These are phyloP conservation scores for Lochmaea capreae DNA, from an alignment of 2,888 invertebrate genomes.

Conservation along the genomic window DNA sequence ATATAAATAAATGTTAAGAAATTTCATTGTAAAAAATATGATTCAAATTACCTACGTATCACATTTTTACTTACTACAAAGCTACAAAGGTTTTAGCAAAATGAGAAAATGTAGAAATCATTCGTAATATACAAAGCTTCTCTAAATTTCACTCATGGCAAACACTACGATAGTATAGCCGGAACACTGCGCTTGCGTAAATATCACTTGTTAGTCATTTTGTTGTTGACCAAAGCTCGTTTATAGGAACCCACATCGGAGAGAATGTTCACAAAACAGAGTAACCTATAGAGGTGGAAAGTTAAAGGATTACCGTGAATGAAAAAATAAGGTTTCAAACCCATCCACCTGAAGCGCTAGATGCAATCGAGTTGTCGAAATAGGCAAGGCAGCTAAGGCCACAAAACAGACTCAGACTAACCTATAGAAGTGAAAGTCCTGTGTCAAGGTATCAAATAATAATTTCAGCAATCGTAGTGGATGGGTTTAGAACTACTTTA, in stretches of 20 bases:
- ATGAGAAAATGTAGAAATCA: constrained; percentile 55
- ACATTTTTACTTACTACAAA: constrained; percentile 62
- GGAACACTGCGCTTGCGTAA: constrained; percentile 43
- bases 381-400: too few species aligned
- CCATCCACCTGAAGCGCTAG: too few species aligned
- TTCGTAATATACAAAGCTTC: constrained; percentile 57
- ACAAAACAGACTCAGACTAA: too few species aligned
- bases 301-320: not conserved
- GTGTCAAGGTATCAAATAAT: too few species aligned
- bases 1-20: constrained; percentile 49
- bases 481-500: too few species aligned
- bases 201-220: constrained; percentile 47
- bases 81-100: constrained; percentile 59
- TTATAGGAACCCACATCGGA: constrained; percentile 37
- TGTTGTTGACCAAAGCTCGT: constrained; percentile 43
- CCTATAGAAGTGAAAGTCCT: too few species aligned
- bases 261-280: constrained; percentile 1
- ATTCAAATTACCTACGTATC: constrained; percentile 54
- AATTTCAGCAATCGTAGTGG: too few species aligned
- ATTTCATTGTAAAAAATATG: constrained; percentile 50
- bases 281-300: not conserved
- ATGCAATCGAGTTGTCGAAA: too few species aligned
- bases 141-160: constrained; percentile 56
- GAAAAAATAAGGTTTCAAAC: too few species aligned
- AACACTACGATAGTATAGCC: constrained; percentile 52